Base-by-base conservation (phyloP, 2,888 invertebrate genomes). In the Iphiclides podalirius region DNA sequence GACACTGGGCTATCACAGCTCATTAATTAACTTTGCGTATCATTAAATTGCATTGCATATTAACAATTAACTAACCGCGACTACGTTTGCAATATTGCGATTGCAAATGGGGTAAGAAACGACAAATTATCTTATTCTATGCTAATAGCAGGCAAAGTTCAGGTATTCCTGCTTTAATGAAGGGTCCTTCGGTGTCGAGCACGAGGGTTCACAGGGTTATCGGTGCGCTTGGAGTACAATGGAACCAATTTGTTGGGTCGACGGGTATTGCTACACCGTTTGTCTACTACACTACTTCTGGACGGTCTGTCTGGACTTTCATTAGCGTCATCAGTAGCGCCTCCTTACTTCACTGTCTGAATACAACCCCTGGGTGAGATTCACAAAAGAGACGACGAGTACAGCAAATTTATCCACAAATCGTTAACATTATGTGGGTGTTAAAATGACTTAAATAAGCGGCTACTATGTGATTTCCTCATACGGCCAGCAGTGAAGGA, bases 181-280 rank as follows among this genome's bases (percentile, higher is more conserved):
- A 48, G 38, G 48, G 43, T 33, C 12, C 28, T 17, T 9, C n/a
- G 17, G 33, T 48, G 42, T 37, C 16, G 33, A 48, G 36, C 47
- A 38, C n/a, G n/a, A n/a, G 23, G 33, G 48, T 33, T 48, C 41
- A 26, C 11, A 1, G 38, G 42, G 48, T 48, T 48, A 48, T 48
- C 47, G 43, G n/a, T 36, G 44, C 4, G 6, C 36, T 35, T 15
- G 11, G 20, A 33, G 16, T 34, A 48, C 48, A 48, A 48, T 48
- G 43, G 48, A 42, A 48, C 38, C 42, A 48, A 48, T 48, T 48
- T 48, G 48, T 48, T 43, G 15, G 37, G 23, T 33, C 42, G 46
- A 28, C 16, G n/a, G 37, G 41, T 37, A 37, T 31, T 11, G 41
- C 38, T 14, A 17, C 12, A 17, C 37, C 12, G 38, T 23, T 15